Evolutionary conservation across 2,797 vertebrate genomes (phyloP).

Genomic region (Phataginus tetradactyla): DNA sequence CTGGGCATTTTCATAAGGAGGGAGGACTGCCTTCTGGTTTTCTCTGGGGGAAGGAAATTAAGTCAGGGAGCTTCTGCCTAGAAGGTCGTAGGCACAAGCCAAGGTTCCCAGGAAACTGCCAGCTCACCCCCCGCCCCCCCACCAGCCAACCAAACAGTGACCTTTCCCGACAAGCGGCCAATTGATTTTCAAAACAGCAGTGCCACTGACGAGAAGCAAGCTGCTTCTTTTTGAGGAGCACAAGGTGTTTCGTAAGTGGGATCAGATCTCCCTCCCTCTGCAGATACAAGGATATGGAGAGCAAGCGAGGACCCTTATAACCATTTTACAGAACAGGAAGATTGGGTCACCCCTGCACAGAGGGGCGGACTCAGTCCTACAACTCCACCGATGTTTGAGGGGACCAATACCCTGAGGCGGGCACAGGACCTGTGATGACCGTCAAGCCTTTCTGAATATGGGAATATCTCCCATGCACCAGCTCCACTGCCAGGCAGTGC

Average conservation of each 20-base stretch:
- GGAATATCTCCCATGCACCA: neutral
- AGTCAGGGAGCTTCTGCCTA: neutral
- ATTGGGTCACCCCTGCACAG: neutral
- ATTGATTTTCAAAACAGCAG: neutral
- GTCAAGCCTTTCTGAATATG: neutral
- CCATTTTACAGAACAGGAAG: neutral
- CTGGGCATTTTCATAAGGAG: neutral
- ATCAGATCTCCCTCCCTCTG: neutral
- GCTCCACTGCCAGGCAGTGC: rapidly evolving
- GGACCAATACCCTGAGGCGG: rapidly evolving
- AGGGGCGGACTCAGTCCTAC: neutral
- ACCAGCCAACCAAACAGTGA: neutral
- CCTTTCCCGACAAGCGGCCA: neutral
- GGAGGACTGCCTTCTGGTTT: neutral
- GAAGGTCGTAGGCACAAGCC: neutral
- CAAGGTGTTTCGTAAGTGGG: neutral
- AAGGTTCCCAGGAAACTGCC: neutral
- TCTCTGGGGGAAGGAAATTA: neutral
- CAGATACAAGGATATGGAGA: neutral
- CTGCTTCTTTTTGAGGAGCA: neutral
- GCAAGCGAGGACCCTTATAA: rapidly evolving
- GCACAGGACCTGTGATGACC: rapidly evolving
- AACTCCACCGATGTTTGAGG: neutral
- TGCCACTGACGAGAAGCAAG: neutral
- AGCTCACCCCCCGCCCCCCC: neutral